Percentiles rank a stretch among this genome's conserved stretches.
Evolutionary conservation across 2,113 vertebrate genomes (phyloP).

Genomic region (Aptenodytes patagonicus): DNA sequence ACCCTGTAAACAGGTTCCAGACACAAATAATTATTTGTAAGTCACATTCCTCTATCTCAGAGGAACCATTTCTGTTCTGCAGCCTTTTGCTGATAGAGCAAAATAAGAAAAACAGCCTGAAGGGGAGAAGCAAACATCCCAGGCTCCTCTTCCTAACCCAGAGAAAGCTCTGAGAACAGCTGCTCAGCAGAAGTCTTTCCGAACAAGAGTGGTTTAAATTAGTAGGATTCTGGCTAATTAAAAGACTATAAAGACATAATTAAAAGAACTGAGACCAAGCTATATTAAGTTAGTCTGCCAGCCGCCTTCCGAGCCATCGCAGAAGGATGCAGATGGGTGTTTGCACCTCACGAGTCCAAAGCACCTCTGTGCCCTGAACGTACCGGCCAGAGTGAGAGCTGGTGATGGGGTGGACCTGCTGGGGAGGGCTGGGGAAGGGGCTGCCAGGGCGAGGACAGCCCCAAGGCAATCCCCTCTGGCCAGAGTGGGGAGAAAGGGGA

Average conservation of each 20-base stretch:
- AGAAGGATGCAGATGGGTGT: not conserved
- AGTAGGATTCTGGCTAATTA: constrained; percentile 67
- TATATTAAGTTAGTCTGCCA: constrained; percentile 50
- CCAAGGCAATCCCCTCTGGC: not conserved
- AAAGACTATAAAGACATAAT: constrained; percentile 68
- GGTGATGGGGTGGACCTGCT: not conserved
- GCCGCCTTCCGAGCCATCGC: not conserved
- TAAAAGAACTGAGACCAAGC: constrained; percentile 52
- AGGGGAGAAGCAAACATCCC: constrained; percentile 33
- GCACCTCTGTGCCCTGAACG: not conserved
- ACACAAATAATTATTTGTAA: constrained; percentile 48
- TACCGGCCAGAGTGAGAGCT: not conserved
- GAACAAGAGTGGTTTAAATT: constrained; percentile 62
- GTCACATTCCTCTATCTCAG: constrained; percentile 42
- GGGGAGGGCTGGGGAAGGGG: not conserved
- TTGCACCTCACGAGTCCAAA: not conserved
- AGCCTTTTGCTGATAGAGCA: constrained; percentile 57
- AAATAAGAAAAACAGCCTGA: constrained; percentile 55
- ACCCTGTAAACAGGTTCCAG: constrained; percentile 20
- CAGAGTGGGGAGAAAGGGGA: not conserved
- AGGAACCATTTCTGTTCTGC: constrained; percentile 28
- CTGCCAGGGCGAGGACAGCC: not conserved
- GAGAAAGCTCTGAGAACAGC: constrained; percentile 56
- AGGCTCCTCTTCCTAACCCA: constrained; percentile 6
- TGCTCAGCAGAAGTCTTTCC: constrained; percentile 51